A percentile compares a stretch with the other conserved stretches of the same genome.
phyloP scores from a whole-genome alignment of 2,113 vertebrate species.

The Callaeas wilsoni region DNA sequence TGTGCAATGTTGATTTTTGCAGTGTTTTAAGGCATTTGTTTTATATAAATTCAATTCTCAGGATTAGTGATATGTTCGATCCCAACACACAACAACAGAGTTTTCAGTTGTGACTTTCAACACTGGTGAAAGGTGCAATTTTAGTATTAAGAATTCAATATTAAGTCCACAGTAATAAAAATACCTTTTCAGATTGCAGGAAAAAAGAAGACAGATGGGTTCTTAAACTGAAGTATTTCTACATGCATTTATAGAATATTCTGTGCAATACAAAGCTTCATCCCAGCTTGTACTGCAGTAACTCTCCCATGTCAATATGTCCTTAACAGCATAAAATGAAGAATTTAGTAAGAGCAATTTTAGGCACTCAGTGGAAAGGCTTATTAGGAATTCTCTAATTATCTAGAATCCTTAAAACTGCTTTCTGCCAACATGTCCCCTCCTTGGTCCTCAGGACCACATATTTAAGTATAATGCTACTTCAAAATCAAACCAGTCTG shows the following conservation, averaged over 20 bases:
- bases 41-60: not conserved
- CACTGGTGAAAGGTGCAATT: not conserved
- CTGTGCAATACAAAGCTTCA: not conserved
- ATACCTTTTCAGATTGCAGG: not conserved
- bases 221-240: not conserved
- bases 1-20: not conserved
- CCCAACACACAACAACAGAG: not conserved
- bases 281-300: not conserved
- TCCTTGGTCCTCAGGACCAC: not conserved
- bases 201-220: not conserved
- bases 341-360: not conserved
- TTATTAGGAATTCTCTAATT: conserved; percentile 12
- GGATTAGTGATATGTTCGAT: not conserved
- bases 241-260: not conserved
- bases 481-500: not conserved
- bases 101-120: not conserved
- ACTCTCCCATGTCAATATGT: not conserved
- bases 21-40: not conserved
- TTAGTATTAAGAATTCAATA: not conserved
- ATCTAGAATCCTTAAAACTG: not conserved
- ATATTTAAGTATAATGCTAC: not conserved
- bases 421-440: not conserved
- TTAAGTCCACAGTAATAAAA: not conserved
- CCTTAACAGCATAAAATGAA: not conserved
- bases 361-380: not conserved